Evolutionary conservation across 2,888 invertebrate genomes (phyloP), one percentile per base, ranked within the genome.

Genomic region (Dynastes tityus): DNA sequence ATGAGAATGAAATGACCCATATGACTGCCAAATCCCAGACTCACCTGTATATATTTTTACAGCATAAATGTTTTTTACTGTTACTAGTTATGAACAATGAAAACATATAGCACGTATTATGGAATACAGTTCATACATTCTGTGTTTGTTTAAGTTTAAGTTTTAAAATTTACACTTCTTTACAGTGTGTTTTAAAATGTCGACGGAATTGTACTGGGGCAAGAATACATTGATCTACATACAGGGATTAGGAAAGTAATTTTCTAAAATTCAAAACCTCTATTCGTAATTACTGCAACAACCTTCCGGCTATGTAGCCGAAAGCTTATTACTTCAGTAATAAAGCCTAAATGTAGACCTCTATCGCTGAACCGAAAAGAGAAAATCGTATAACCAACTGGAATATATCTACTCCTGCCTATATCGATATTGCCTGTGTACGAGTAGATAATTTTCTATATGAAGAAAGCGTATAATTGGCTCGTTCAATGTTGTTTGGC

Each of bases 381-480:
- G 51, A 68, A 29, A 51, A 53, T 51, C 27, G 27, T 68, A 13
- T 53, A 51, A 68, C 68, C 27, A 51, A 27, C 29, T 16, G 13
- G 68, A 68, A 68, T 29, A 13, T 68, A 22, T 65, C 63, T 51
- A 51, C 51, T 13, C 68, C n/a, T 16, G 49, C 13, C 45, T 67
- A n/a, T 40, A 45, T 67, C 22, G 49, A 49, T 63, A 63, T 45
- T 45, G 27, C 27, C 65, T 67, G n/a, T 49, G 67, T 67, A 67
- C 67, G 45, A 61, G 32, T 74, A 45, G 76, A 77, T 68, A 67
- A 77, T 58, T 77, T 68, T 77, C 76, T 58, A 65, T 77, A 55
- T 68, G 68, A 77, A 68, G 76, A 77, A 77, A 68, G 45, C 58
- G 68, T 49, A 68, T 77, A 67, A 77, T 77, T 68, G 51, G 76